Percentiles rank a stretch among this genome's conserved stretches.
Evolutionary conservation across 2,888 invertebrate species (phyloP).

Genomic region (Dryadula phaetusa): DNA sequence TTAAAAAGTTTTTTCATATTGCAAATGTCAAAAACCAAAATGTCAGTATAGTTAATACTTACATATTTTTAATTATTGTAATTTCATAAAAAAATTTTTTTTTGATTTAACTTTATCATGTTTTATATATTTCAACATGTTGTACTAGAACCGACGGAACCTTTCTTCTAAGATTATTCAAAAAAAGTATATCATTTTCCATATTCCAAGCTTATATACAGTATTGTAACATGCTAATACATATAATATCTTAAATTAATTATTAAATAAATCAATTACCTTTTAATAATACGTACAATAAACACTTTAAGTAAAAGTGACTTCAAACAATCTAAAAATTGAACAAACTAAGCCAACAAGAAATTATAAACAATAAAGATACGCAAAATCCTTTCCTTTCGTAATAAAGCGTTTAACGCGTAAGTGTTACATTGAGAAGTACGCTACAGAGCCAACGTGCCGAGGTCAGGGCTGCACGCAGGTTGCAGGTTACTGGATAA

Average conservation of each 20-base stretch:
- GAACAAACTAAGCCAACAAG: not conserved
- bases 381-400: constrained; percentile 3
- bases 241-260: not conserved
- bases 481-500: constrained; percentile 10
- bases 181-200: too few species aligned
- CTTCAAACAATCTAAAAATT: not conserved
- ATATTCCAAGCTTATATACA: too few species aligned
- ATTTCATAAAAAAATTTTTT: too few species aligned
- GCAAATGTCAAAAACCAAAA: too few species aligned
- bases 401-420: constrained; percentile 15
- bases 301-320: not conserved
- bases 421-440: constrained; percentile 21
- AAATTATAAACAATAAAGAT: not conserved
- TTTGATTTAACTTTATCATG: too few species aligned
- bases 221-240: not conserved
- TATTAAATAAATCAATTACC: too few species aligned
- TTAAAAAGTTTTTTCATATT: too few species aligned
- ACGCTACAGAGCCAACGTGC: not conserved
- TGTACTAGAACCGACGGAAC: not conserved
- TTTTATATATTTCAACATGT: too few species aligned
- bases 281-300: too few species aligned
- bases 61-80: too few species aligned
- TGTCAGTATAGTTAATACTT: too few species aligned
- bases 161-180: not conserved
- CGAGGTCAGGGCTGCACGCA: constrained; percentile 12